Evolutionary conservation across 1,140 invertebrate genomes (phyloP), one percentile per base, ranked within the genome.

Genomic region (Drosophila bipectinata): DNA sequence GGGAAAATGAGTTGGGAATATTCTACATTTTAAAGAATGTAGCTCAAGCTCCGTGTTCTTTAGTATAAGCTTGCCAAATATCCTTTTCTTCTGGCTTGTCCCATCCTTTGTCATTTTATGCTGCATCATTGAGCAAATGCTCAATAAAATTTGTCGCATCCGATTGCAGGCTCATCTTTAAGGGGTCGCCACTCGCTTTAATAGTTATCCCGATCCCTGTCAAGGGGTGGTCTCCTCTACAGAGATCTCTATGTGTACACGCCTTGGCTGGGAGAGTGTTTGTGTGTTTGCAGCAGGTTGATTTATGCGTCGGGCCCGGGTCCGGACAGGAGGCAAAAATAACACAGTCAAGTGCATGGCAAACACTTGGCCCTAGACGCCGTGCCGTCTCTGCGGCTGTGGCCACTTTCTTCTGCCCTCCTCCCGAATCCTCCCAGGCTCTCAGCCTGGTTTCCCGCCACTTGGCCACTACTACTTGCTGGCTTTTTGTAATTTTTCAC

Each of bases 281-380:
- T 64, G 64, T 72, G 72, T 75, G 72, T 32, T 55, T 74, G 53
- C 12, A 67, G 72, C 72, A 76, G 44, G 73, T 81, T 84, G 81
- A 84, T 84, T 84, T 87, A 87, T 87, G 82, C 81, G 55, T 80
- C 53, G 81, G 51, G 51, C 12, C 66, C 53, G 81, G 39, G 51
- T 24, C 66, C 52, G 66, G 47, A 55, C 57, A 60, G 79, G 64
- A 77, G 60, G 68, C 61, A 81, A 78, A 81, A 85, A 85, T 85
- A 85, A 87, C 81, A 85, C 77, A 85, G 81, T 85, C 82, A 82
- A 85, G 81, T 85, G 81, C 81, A 78, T 81, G 81, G 81, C 82
- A 85, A 85, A 85, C 81, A 85, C 81, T 85, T 85, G 82, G 68
- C 63, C 57, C 64, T 76, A 76, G 72, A 76, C 72, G 62, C 62